Percentiles rank a stretch among this genome's conserved stretches.
These are phyloP conservation scores for Cataglyphis altisquamis DNA, from an alignment of 2,888 invertebrate species.

Conservation along the genomic window DNA sequence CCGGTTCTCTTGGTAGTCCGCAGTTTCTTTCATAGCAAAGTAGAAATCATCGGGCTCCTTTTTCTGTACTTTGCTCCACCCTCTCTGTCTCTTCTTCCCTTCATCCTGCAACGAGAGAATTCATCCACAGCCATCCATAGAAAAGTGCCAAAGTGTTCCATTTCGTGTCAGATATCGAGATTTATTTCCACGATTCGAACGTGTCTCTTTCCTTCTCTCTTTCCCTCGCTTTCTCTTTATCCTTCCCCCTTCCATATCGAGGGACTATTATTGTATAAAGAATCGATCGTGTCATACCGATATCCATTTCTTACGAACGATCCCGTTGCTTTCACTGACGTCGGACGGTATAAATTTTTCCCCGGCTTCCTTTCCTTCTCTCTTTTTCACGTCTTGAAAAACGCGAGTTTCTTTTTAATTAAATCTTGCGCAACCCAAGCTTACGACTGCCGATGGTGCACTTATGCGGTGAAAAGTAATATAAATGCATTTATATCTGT, in stretches of 20 bases:
- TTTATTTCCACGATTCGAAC: conserved; percentile 81
- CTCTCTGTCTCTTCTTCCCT: conserved; percentile 53
- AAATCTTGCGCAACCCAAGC: conserved; percentile 63
- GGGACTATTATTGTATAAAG: conserved; percentile 77
- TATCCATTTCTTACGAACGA: conserved; percentile 75
- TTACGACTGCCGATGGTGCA: conserved; percentile 54
- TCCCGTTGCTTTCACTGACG: conserved; percentile 67
- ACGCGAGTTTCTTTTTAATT: conserved; percentile 44
- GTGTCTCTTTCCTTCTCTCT: conserved; percentile 16
- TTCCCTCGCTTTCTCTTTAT: background rate
- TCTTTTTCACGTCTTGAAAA: conserved; percentile 30
- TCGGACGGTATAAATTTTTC: conserved; percentile 42
- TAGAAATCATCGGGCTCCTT: conserved; percentile 80
- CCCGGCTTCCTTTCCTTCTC: background rate
- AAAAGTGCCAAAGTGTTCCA: conserved; percentile 79
- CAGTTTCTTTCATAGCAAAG: conserved; percentile 67
- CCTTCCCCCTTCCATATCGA: conserved; percentile 45
- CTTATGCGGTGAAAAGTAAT: conserved; percentile 17
- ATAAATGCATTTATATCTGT: background rate
- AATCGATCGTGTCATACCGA: conserved; percentile 84
- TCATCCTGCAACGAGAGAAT: conserved; percentile 61
- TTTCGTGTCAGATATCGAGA: conserved; percentile 84
- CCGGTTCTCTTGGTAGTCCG: conserved; percentile 48
- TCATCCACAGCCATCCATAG: conserved; percentile 71
- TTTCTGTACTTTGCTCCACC: conserved; percentile 66